These are phyloP conservation scores for Chitala chitala DNA, from an alignment of 2,113 vertebrate genomes.

Conservation along the genomic window DNA sequence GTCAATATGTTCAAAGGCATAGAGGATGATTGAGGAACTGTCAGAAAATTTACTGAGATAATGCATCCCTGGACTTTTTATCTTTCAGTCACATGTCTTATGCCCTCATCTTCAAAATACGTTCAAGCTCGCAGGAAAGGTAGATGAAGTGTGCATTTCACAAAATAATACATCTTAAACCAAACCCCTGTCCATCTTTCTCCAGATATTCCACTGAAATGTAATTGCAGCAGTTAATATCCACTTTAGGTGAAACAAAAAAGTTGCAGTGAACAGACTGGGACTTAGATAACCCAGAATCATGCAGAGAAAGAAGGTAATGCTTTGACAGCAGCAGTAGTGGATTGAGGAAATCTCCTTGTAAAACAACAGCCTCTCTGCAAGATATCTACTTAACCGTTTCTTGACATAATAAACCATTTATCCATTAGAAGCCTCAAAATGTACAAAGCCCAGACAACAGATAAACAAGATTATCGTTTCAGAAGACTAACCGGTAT, in stretches of 20 bases:
- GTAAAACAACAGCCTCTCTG: conserved; percentile 63
- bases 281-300: conserved; percentile 66
- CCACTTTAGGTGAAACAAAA: conserved; percentile 61
- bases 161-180: no score
- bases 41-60: conserved; percentile 38
- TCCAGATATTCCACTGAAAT: conserved; percentile 71
- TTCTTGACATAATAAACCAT: conserved; percentile 58
- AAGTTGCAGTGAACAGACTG: conserved; percentile 63
- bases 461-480: conserved; percentile 52
- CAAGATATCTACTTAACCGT: conserved; percentile 59
- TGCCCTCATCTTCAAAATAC: conserved; percentile 57
- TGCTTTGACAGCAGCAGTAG: conserved; percentile 64
- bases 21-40: conserved; percentile 36
- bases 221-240: conserved; percentile 73
- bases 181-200: conserved; percentile 50
- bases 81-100: conserved; percentile 47
- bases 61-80: conserved; percentile 47
- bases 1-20: conserved; percentile 50
- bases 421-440: conserved; percentile 55
- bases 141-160: conserved; percentile 41
- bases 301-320: conserved; percentile 64
- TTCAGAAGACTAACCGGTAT: conserved; percentile 45
- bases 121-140: conserved; percentile 50
- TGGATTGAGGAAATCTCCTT: conserved; percentile 64
- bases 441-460: conserved; percentile 59